A percentile compares a stretch with the other conserved stretches of the same genome.
These are phyloP conservation scores for Cyclophora albipunctata DNA, from an alignment of 2,888 invertebrate genomes.

Conservation along the genomic window DNA sequence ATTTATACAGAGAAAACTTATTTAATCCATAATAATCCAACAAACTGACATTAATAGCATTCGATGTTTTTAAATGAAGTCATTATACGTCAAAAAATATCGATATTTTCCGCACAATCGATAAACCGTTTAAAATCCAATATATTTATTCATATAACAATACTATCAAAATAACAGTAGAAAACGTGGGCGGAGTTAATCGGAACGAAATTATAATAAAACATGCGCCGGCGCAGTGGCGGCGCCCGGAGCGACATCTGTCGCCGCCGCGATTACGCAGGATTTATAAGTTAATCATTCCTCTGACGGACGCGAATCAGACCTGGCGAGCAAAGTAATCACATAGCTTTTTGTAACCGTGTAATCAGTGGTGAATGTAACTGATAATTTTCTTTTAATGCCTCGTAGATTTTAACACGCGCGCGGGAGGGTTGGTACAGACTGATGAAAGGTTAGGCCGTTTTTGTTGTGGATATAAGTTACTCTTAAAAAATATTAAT, in stretches of 20 bases:
- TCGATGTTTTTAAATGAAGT: slow-evolving; percentile 18
- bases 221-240: slow-evolving; percentile 42
- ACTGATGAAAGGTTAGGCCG: slow-evolving; percentile 39
- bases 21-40: no score
- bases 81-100: slow-evolving; percentile 15
- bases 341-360: slow-evolving; percentile 37
- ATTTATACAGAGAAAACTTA: no score
- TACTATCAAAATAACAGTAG: slow-evolving; percentile 23
- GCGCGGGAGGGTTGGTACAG: slow-evolving; percentile 33
- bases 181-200: slow-evolving; percentile 39
- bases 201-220: slow-evolving; percentile 36
- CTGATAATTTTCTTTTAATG: slow-evolving; percentile 35
- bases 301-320: slow-evolving; percentile 40
- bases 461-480: slow-evolving; percentile 67
- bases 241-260: slow-evolving; percentile 52
- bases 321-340: slow-evolving; percentile 40
- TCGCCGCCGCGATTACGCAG: slow-evolving; percentile 41
- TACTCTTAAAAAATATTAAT: slow-evolving; percentile 29
- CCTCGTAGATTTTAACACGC: slow-evolving; percentile 34
- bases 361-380: slow-evolving; percentile 39
- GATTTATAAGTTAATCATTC: slow-evolving; percentile 49
- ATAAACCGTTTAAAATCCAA: slow-evolving; percentile 21
- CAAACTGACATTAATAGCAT: no score
- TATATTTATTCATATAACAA: slow-evolving; percentile 19
- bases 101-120: slow-evolving; percentile 10